Evolutionary conservation across 2,797 vertebrate species (phyloP).

Genomic region (Ambastaia sidthimunki): DNA sequence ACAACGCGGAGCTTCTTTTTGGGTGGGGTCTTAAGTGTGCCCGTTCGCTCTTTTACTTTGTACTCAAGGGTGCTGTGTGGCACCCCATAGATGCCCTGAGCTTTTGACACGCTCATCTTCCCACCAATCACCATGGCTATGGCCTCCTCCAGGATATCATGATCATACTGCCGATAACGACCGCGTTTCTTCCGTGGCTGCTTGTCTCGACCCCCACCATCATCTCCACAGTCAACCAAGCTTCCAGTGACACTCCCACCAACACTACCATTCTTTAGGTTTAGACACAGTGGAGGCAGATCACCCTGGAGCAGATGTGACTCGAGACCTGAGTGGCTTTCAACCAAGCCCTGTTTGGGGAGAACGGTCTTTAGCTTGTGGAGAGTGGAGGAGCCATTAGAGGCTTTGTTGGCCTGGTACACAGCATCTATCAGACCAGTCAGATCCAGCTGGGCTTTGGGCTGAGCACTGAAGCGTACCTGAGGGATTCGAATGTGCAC

Average conservation of each 20-base stretch:
- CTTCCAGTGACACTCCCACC: conserved; percentile 77
- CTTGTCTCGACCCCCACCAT: conserved; percentile 89
- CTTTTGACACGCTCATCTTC: conserved; percentile 99
- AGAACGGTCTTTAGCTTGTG: conserved; percentile 90
- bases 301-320: conserved; percentile 86
- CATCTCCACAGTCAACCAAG: conserved; percentile 90
- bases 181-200: conserved; percentile 98
- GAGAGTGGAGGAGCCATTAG: conserved; percentile 82
- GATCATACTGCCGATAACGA: conserved; percentile 96
- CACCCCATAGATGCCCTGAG: conserved; percentile 97
- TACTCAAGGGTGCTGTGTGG: conserved; percentile 99
- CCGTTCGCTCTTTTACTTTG: conserved; percentile 99
- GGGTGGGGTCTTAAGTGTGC: conserved; percentile 96
- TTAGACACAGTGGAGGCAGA: conserved; percentile 87
- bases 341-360: conserved; percentile 87
- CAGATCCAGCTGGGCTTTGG: conserved; percentile 85
- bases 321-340: conserved; percentile 85
- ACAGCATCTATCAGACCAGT: conserved; percentile 86
- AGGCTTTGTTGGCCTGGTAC: conserved; percentile 88
- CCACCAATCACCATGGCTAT: conserved; percentile 97
- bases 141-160: conserved; percentile 98
- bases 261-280: conserved; percentile 59
- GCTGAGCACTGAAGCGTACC: conserved; percentile 88
- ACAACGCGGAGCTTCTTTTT: conserved; percentile 95
- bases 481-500: conserved; percentile 97